Conservation (phyloP, 53 echinoderm and acorn worm species). For the Zoroaster sp. region DNA sequence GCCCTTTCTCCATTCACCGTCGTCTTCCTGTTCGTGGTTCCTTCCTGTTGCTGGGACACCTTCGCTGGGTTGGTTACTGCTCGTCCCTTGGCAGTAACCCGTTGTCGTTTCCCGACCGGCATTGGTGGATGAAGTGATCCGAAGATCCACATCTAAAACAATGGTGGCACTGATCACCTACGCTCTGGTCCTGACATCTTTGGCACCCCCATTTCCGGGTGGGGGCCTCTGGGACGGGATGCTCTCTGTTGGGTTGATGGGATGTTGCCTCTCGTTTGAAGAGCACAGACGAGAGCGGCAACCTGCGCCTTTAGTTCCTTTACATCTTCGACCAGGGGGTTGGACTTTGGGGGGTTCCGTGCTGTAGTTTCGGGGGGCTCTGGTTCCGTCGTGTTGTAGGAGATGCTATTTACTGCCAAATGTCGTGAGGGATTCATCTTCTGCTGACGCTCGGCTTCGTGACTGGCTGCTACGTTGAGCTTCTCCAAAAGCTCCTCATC, state of each 20-base stretch:
- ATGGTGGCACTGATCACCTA: slow-evolving; percentile 8
- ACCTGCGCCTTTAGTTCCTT: background rate
- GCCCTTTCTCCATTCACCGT: background rate
- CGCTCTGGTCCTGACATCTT: slow-evolving; percentile 1
- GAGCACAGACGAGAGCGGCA: background rate
- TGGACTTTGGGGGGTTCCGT: background rate
- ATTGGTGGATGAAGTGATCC: background rate
- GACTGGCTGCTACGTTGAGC: slow-evolving; percentile 21
- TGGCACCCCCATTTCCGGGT: slow-evolving; percentile 18
- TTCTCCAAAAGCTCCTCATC: slow-evolving; percentile 44
- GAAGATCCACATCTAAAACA: slow-evolving; percentile 43
- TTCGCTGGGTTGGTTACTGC: slow-evolving; percentile 11
- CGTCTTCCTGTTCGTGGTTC: background rate
- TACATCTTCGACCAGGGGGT: background rate
- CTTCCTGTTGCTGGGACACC: background rate
- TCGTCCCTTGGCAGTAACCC: slow-evolving; percentile 28
- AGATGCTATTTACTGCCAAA: background rate
- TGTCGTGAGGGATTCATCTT: background rate
- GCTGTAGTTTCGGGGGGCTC: background rate
- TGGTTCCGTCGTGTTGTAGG: background rate
- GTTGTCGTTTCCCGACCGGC: slow-evolving; percentile 31
- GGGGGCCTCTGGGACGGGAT: background rate
- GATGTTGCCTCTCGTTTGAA: background rate
- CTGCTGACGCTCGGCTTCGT: slow-evolving; percentile 30
- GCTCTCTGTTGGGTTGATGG: background rate